Evolutionary conservation across 1,140 invertebrate species (phyloP), one percentile per base, ranked within the genome.

Genomic region (Neelides sp.): DNA sequence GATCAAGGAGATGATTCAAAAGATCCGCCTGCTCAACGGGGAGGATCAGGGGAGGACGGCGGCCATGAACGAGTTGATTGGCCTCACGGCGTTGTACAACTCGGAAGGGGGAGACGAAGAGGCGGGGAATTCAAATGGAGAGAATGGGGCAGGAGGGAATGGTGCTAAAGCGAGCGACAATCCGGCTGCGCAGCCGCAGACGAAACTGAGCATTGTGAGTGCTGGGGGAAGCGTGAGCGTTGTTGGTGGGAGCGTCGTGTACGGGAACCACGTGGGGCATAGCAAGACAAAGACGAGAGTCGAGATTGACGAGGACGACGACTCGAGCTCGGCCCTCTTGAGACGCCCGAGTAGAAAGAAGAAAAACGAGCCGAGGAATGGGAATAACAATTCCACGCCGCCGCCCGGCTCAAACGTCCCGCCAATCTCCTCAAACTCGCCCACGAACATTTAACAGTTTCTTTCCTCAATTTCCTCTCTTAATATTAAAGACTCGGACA

Each of bases 1-100:
- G 56, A 71, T 71, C 46, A 62, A 65, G 15, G 68, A 70, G 59
- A 71, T 72, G 68, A 87, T 91, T 60, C 83, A 89, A 63, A 91
- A 90, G 68, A 90, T 91, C 57, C 71, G 72, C 22, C 59, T 80
- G 28, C 61, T 81, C 8, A 69, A 74, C 51, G 68, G 66, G 8
- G 72, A 74, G 24, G 55, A 60, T 17, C 22, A 37, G 8, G 36
- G 32, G 13, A 42, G 51, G 19, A 60, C 39, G 7, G 48, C 54
- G 13, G 51, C 52, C 4, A 57, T 60, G 54, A 60, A 60, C 42
- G 58, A 60, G 48, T 50, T 60, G 34, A 57, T 60, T 36, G 58
- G 58, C 22, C 58, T 60, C 8, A 60, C 58, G 4, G 54, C 54
- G 26, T 39, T 57, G 37, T 60, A 57, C 34, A 51, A 52, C 15